Evolutionary conservation across 2,113 vertebrate genomes (phyloP).

Genomic region (Accipiter virgatus): DNA sequence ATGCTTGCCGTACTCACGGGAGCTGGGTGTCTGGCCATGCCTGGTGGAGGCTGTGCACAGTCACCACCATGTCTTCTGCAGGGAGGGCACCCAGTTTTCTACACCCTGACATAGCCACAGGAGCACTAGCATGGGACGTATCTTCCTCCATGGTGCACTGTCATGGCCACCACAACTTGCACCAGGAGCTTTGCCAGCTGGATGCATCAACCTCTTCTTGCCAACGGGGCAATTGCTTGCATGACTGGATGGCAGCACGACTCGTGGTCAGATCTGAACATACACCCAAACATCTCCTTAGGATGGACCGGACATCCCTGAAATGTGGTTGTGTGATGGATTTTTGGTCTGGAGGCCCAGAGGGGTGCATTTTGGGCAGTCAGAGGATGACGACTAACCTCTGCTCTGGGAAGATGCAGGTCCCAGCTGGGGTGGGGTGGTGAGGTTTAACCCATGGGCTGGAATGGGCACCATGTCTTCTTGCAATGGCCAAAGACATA

Average conservation of each 20-base stretch:
- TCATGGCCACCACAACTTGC: not conserved
- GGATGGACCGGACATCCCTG: not conserved
- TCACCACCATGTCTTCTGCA: not conserved
- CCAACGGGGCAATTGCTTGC: fast-evolving
- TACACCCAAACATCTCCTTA: not conserved
- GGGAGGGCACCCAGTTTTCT: not conserved
- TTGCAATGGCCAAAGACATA: not conserved
- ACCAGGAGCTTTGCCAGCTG: not conserved
- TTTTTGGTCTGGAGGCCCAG: not conserved
- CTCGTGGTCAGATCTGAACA: not conserved
- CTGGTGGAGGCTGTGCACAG: not conserved
- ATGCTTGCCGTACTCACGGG: fast-evolving
- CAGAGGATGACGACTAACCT: not conserved
- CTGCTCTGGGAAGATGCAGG: not conserved
- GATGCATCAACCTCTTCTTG: not conserved
- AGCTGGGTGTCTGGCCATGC: not conserved
- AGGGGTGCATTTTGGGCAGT: not conserved
- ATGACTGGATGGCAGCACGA: fast-evolving
- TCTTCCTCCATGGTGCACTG: not conserved
- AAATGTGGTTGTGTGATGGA: not conserved
- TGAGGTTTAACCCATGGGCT: not conserved
- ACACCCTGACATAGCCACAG: not conserved
- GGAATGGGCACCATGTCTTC: not conserved
- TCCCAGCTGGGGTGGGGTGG: not conserved
- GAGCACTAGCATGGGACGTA: not conserved